These are phyloP conservation scores for Corbicula japonica DNA, from an alignment of 2,888 invertebrate species.

Conservation along the genomic window DNA sequence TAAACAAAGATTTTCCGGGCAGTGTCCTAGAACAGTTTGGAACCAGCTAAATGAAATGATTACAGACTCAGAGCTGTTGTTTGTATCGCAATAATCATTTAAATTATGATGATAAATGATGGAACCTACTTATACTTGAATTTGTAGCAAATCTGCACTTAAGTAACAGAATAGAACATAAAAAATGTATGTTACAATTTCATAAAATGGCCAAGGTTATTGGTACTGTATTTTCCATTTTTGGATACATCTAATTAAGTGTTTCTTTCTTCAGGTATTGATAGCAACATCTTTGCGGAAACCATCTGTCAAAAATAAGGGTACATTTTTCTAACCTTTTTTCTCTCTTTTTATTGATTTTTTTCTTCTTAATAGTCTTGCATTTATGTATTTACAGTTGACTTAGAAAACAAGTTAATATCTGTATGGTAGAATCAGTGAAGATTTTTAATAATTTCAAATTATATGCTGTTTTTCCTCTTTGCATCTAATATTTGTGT, in stretches of 20 bases:
- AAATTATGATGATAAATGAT: too few species aligned
- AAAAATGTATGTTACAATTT: background rate
- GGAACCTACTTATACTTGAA: too few species aligned
- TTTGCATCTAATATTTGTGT: slow-evolving; percentile 35
- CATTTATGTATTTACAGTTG: slow-evolving; percentile 46
- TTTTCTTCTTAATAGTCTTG: slow-evolving; percentile 55
- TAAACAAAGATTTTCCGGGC: too few species aligned
- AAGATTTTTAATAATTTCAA: slow-evolving; percentile 2
- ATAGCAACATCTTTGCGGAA: slow-evolving; percentile 36
- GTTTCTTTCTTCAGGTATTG: slow-evolving; percentile 59
- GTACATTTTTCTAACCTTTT: slow-evolving; percentile 54
- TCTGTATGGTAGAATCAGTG: slow-evolving; percentile 53
- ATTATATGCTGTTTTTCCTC: slow-evolving; percentile 15
- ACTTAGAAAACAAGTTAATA: slow-evolving; percentile 35
- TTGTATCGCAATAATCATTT: too few species aligned
- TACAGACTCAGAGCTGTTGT: too few species aligned
- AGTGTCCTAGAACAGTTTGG: too few species aligned
- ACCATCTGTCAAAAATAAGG: slow-evolving; percentile 40
- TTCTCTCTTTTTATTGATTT: slow-evolving; percentile 48
- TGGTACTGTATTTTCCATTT: background rate
- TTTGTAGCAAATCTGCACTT: too few species aligned
- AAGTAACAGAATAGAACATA: too few species aligned
- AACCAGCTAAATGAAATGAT: too few species aligned
- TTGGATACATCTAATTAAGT: background rate
- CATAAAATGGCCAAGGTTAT: background rate